These are phyloP conservation scores for Melinaea menophilus DNA, from an alignment of 2,888 invertebrate genomes.

Conservation along the genomic window DNA sequence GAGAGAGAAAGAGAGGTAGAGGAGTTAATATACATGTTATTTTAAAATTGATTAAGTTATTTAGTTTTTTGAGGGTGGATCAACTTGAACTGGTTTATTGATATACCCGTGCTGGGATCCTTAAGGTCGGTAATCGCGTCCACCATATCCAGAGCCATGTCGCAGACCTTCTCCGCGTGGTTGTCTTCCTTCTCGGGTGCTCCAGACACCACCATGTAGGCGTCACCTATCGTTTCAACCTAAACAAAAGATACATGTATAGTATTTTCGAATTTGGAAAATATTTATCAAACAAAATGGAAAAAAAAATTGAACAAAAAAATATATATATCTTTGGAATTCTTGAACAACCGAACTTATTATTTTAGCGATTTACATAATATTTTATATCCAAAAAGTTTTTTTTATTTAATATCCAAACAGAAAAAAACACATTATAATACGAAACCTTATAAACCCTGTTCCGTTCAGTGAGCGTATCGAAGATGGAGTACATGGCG, in stretches of 20 bases:
- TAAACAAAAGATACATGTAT: slow-evolving; percentile 46
- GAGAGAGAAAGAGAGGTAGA: slow-evolving; percentile 1
- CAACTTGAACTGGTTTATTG: not conserved
- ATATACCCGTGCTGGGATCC: slow-evolving; percentile 91
- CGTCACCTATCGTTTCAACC: slow-evolving; percentile 99
- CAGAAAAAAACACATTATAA: not conserved
- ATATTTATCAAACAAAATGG: too few relatives aligned
- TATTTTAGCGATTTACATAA: too few relatives aligned
- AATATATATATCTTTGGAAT: too few relatives aligned
- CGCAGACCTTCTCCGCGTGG: slow-evolving; percentile 94
- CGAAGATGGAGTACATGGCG: slow-evolving; percentile 98
- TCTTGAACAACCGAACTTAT: too few relatives aligned
- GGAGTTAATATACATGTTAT: too few relatives aligned
- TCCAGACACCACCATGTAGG: slow-evolving; percentile 98
- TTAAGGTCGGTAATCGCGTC: slow-evolving; percentile 93
- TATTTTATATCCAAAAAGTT: too few relatives aligned
- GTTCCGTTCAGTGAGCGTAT: slow-evolving; percentile 94
- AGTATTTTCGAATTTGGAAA: too few relatives aligned
- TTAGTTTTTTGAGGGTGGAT: not conserved
- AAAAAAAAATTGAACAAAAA: too few relatives aligned
- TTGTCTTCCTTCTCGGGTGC: slow-evolving; percentile 93
- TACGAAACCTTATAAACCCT: slow-evolving; percentile 92
- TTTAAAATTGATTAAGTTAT: too few relatives aligned
- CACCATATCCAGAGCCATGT: slow-evolving; percentile 98
- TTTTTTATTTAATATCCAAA: too few relatives aligned